Conservation (phyloP, 2,113 vertebrate genomes). For the Mastomys coucha region DNA sequence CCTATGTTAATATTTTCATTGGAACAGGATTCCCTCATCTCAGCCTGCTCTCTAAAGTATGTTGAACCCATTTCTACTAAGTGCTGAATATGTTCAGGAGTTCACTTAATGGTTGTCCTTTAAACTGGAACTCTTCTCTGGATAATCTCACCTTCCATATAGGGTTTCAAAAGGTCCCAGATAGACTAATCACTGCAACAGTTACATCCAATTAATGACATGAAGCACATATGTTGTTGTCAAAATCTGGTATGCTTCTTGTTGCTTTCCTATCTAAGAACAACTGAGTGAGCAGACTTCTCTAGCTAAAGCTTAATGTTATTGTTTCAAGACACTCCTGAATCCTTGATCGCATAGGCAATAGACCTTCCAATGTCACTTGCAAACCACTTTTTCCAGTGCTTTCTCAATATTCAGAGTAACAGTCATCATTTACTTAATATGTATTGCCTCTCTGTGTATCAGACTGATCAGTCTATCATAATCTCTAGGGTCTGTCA, state of each 20-base stretch:
- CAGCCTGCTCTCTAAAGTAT: not conserved
- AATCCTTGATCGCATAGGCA: accelerated
- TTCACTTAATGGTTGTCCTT: not conserved
- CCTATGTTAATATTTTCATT: not conserved
- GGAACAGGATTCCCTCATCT: not conserved
- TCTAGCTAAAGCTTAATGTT: not conserved
- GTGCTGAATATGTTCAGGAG: not conserved
- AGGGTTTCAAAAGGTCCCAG: not conserved
- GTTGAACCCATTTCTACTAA: not conserved
- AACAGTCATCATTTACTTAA: not conserved
- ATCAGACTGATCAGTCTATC: not conserved
- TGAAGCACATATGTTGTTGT: not conserved
- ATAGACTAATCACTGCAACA: not conserved
- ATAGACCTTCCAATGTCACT: accelerated
- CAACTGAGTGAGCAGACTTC: not conserved
- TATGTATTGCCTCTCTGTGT: not conserved
- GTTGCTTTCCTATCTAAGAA: not conserved
- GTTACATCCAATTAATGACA: not conserved
- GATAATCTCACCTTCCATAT: not conserved
- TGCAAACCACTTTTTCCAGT: not conserved
- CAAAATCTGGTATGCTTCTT: not conserved
- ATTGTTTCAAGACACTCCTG: not conserved
- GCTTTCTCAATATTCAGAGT: not conserved
- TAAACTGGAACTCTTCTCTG: not conserved
- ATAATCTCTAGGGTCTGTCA: not conserved